Evolutionary conservation across 2,888 invertebrate genomes (phyloP).

Genomic region (Nemotelus pantherinus): DNA sequence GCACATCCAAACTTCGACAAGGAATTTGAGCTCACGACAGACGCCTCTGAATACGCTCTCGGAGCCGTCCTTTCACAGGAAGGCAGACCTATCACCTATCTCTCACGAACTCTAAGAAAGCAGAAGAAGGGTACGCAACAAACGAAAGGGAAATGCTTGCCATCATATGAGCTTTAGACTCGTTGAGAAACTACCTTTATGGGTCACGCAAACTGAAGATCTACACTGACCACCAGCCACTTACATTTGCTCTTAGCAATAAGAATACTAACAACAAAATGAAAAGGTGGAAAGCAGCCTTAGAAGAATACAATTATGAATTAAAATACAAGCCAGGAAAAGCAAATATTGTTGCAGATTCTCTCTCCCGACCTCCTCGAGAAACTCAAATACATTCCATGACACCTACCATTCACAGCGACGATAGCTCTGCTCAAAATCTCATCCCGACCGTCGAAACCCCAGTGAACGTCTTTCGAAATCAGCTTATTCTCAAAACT

Average conservation of each 20-base stretch:
- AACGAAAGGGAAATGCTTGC: no score
- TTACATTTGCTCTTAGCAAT: conserved; percentile 46
- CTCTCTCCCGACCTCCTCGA: conserved; percentile 1
- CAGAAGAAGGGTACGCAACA: no score
- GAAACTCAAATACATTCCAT: conserved; percentile 24
- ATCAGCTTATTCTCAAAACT: neutral
- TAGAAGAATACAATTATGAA: conserved; percentile 41
- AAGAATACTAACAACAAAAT: conserved; percentile 48
- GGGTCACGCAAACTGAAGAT: no score
- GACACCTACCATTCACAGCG: conserved; percentile 30
- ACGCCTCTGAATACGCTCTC: no score
- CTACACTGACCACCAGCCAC: conserved; percentile 33
- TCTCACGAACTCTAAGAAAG: no score
- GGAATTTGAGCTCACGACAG: conserved; percentile 43
- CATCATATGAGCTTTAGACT: no score
- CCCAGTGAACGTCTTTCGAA: conserved; percentile 14
- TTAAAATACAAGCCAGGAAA: conserved; percentile 44
- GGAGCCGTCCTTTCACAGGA: no score
- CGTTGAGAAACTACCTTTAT: no score
- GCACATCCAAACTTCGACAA: conserved; percentile 21
- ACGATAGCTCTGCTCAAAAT: conserved; percentile 37
- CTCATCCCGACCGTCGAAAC: conserved; percentile 31
- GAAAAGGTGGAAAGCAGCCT: neutral
- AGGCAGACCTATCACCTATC: no score
- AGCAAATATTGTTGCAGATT: conserved; percentile 38